Evolutionary conservation across 2,888 invertebrate genomes (phyloP), one percentile per base, ranked within the genome.

Genomic region (Phorcus lineatus): DNA sequence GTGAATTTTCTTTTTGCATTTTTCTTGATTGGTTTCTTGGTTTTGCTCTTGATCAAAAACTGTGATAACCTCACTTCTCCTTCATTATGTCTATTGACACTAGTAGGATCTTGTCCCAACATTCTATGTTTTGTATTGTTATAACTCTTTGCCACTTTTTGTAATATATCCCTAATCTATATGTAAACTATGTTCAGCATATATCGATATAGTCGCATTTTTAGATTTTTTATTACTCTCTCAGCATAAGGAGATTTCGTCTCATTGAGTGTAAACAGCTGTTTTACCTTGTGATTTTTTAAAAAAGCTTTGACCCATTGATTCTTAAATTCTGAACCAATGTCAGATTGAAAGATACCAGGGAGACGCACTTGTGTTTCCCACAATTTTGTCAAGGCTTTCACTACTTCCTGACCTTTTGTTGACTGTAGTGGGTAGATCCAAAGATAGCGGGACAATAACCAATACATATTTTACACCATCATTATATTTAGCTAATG

Each of bases 191-290:
- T 66, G n/a, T 55, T 80, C 7, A 80, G 75, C 80, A 83, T 78
- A 54, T 84, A 84, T 3, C 83, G 77, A 3, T 55, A 74, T 11
- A 83, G 19, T 52, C 77, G 74, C 17, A 76, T 47, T 79, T 83
- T 84, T 2, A 84, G 78, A 13, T 54, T 81, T 77, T 84, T 82
- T 36, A 84, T 84, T 9, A 76, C 80, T 47, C 84, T 22, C 67
- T 84, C 81, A 16, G 82, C 82, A 47, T 82, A 82, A 0, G 81
- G 80, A 0, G 80, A 78, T 52, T 84, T 82, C 2, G 74, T 75
- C n/a, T 76, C n/a, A 47, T 83, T 84, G 13, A 81, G 57, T 2
- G 84, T 77, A 7, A 78, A 70, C 24, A 84, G 82, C n/a, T 77
- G 75, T 13, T 40, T 53, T 19, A 83, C 78, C 0, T 31, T 62